Evolutionary conservation across 2,113 vertebrate species (phyloP), one percentile per base, ranked within the genome.

Genomic region (Caranx ignobilis): DNA sequence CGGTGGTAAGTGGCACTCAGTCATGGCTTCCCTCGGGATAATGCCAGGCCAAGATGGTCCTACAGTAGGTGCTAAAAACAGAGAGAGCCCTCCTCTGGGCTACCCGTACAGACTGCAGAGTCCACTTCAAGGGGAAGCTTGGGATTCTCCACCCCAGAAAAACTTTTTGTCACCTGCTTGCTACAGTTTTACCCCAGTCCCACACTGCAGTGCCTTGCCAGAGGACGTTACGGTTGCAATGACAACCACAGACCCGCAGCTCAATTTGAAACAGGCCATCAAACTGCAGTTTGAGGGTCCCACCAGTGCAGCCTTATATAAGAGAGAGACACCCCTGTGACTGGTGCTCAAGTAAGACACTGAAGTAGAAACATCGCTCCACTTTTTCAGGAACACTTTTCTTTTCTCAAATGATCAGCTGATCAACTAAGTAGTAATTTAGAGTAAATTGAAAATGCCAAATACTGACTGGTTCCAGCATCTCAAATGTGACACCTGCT

Each of bases 221-320:
- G 48, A 77, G 0, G 89, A 92, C 15, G 83, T 91, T n/a, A 54
- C 89, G 69, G 75, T 93, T 47, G 71, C 79, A 47, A 91, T 95
- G 71, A 92, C 93, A 37, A 93, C 90, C 7, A 90, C 92, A 72
- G 95, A 95, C 82, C 95, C 95, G 3, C 93, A 95, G 43, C 93
- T 96, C 34, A 94, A 95, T 87, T 93, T 95, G 3, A 96, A 96
- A 83, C 95, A 94, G 57, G 96, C 95, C 55, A 95, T 96, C 71
- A 96, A 96, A 87, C 89, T 96, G 68, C 95, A 95, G 80, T 96
- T 96, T 74, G 96, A 96, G 74, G 96, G 96, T 31, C 95, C 95
- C 37, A 96, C 95, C 74, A 95, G 95, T 41, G 92, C 94, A 56
- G 92, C 91, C 71, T 90, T 93, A 67, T 93, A 92, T 83, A 96